Evolutionary conservation across 2,113 vertebrate genomes (phyloP).

Genomic region (Toxotes chatareus): DNA sequence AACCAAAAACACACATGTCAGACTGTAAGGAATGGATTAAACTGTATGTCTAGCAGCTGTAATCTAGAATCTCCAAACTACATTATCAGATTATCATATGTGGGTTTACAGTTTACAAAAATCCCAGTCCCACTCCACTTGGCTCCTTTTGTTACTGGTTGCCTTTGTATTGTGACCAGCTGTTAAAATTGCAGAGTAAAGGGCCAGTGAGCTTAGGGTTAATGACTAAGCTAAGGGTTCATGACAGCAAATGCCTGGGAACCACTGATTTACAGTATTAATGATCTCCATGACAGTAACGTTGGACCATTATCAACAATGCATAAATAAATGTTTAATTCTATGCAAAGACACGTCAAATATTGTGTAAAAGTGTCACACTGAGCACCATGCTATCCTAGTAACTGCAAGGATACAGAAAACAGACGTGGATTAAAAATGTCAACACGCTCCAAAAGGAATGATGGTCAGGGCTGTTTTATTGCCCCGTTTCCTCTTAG

Average conservation of each 20-base stretch:
- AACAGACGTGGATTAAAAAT: constrained; percentile 47
- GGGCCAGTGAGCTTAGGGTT: too few relatives aligned
- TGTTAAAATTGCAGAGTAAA: too few relatives aligned
- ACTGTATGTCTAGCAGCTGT: not conserved
- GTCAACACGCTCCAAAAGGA: constrained; percentile 17
- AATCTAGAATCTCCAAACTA: not conserved
- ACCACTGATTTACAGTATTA: constrained; percentile 41
- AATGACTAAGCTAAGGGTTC: too few relatives aligned
- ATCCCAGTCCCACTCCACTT: too few relatives aligned
- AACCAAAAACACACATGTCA: not conserved
- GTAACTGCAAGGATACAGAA: constrained; percentile 50
- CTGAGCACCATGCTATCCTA: constrained; percentile 45
- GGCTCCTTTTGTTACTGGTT: too few relatives aligned
- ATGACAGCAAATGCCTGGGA: constrained; percentile 27
- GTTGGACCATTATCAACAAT: constrained; percentile 18
- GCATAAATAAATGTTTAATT: constrained; percentile 38
- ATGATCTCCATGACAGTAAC: constrained; percentile 42
- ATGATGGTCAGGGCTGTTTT: constrained; percentile 22
- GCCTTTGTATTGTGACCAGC: too few relatives aligned
- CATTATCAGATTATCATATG: not conserved
- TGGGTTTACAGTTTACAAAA: not conserved
- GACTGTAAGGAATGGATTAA: not conserved
- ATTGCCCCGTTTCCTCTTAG: constrained; percentile 31
- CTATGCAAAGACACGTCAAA: constrained; percentile 24
- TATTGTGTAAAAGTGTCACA: constrained; percentile 21